Base-by-base conservation (phyloP, 1,140 invertebrate species). In the Spodoptera litura region DNA sequence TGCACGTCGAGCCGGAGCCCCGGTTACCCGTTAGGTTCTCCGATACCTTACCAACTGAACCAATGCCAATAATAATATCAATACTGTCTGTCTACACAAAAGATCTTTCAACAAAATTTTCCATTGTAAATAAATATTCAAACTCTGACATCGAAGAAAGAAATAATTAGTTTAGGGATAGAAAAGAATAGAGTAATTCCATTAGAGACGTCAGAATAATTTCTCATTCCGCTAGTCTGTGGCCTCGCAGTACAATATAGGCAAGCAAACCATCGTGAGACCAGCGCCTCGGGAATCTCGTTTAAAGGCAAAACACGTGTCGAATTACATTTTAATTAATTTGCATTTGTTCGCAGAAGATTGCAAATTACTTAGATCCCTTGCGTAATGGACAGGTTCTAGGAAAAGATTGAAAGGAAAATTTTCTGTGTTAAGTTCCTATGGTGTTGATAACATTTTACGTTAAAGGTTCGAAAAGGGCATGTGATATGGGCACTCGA, bases 271-370 rank as follows among this genome's bases (percentile, higher is more conserved):
- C 64, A 31, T 52, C 49, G 9, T 35, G 38, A 4, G 64, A 70
- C 66, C 27, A 53, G 10, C 66, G 66, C 49, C 66, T 31, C 31
- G 66, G 66, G 66, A 70, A 51, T 31, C 49, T 52, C 44, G 66
- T 70, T 70, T 70, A 70, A 31, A 70, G 5, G 66, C 66, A 53
- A 70, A 71, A 56, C 68, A 71, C 68, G 68, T 71, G 68, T 71
- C 68, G 68, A 71, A 71, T 71, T 71, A 71, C 52, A 56, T 71
- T 71, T 71, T 56, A 56, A 71, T 56, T 71, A 56, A 71, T 71
- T 71, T 71, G 27, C 52, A 71, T 71, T 71, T 55, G 27, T 55
- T 71, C 52, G 20, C 68, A 56, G 52, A 71, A 71, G 27, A 71
- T 71, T 71, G 68, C 53, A 55, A 71, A 71, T 56, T 71, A 51